phyloP scores from a whole-genome alignment of 2,113 vertebrate species.

The Atractosteus spatula region DNA sequence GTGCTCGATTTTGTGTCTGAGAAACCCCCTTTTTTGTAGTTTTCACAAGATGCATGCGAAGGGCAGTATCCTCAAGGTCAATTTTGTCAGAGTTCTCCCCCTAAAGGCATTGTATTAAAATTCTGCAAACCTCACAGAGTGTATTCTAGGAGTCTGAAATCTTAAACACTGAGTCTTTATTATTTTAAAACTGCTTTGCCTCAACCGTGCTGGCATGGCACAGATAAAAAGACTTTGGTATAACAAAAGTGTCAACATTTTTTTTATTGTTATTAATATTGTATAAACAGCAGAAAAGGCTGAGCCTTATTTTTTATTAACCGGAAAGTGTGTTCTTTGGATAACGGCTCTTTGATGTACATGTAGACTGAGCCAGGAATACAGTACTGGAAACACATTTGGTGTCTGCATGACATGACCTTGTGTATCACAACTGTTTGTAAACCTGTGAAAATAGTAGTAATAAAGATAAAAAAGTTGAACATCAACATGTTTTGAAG shows the following conservation, averaged over 20 bases:
- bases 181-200: neutral
- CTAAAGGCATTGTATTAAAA: no score
- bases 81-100: no score
- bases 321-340: neutral
- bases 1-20: no score
- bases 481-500: neutral
- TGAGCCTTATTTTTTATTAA: neutral
- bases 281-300: neutral
- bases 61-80: no score
- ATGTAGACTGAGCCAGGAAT: neutral
- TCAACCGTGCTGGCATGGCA: neutral
- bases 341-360: neutral
- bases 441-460: neutral
- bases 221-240: neutral
- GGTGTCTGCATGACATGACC: slow-evolving; percentile 1
- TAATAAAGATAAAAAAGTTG: neutral
- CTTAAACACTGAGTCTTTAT: no score
- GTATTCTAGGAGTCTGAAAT: no score
- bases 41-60: no score
- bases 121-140: no score
- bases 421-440: neutral
- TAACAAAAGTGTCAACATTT: neutral
- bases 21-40: no score
- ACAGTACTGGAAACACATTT: neutral
- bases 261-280: neutral